A percentile compares a stretch with the other conserved stretches of the same genome.
These are phyloP conservation scores for Helleia helle DNA, from an alignment of 2,888 invertebrate genomes.

Conservation along the genomic window DNA sequence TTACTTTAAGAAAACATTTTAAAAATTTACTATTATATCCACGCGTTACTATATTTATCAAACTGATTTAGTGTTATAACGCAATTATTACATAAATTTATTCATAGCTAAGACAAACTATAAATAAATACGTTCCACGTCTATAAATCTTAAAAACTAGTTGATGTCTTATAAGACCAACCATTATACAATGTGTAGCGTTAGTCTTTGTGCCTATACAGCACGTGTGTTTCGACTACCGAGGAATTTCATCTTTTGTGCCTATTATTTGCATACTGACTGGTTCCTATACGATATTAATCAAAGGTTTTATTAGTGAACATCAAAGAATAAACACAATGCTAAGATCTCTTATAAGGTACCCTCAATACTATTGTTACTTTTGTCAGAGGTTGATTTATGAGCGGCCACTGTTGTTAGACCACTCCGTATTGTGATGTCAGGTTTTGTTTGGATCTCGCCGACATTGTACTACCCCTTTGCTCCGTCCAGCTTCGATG, in stretches of 20 bases:
- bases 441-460: constrained; percentile 69
- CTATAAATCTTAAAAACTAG: constrained; percentile 11
- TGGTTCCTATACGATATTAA: constrained; percentile 73
- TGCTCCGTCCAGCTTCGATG: constrained; percentile 53
- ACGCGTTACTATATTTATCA: background rate
- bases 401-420: constrained; percentile 72
- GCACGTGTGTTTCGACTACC: constrained; percentile 67
- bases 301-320: constrained; percentile 75
- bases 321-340: constrained; percentile 72
- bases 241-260: constrained; percentile 50
- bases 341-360: constrained; percentile 73
- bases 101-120: constrained; percentile 10
- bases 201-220: constrained; percentile 54
- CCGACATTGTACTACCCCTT: constrained; percentile 71
- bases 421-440: constrained; percentile 68
- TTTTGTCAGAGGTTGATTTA: constrained; percentile 73
- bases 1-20: background rate
- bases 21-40: too few relatives aligned
- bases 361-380: constrained; percentile 73
- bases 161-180: constrained; percentile 36
- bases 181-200: constrained; percentile 54
- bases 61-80: constrained; percentile 6
- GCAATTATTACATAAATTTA: constrained; percentile 6
- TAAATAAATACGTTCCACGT: constrained; percentile 6
- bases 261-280: constrained; percentile 71